phyloP scores from a whole-genome alignment of 2,888 invertebrate genomes.

The Drosophila planitibia region DNA sequence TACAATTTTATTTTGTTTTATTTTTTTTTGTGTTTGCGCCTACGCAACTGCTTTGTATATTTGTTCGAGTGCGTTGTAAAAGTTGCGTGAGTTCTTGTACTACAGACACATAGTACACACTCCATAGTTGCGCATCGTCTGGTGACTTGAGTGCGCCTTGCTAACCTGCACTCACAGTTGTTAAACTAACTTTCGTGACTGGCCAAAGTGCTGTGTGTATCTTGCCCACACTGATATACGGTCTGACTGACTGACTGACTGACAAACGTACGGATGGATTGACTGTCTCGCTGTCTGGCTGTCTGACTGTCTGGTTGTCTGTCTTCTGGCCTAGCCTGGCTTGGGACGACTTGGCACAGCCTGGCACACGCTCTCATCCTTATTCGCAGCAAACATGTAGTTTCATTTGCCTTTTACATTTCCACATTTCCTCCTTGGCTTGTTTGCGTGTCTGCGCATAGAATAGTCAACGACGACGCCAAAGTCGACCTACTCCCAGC shows the following conservation, averaged over 20 bases:
- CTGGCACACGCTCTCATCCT: constrained; percentile 45
- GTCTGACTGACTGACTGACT: neutral
- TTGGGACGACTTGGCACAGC: constrained; percentile 58
- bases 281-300: neutral
- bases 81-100: constrained; percentile 73
- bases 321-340: constrained; percentile 17
- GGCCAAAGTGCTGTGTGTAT: constrained; percentile 57
- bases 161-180: constrained; percentile 69
- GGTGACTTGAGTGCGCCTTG: constrained; percentile 62
- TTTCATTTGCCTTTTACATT: constrained; percentile 80
- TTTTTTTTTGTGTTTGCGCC: constrained; percentile 16
- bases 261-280: neutral
- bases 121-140: constrained; percentile 51
- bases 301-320: constrained; percentile 33
- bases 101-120: constrained; percentile 67
- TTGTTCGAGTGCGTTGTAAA: constrained; percentile 44
- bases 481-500: constrained; percentile 66
- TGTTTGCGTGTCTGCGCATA: constrained; percentile 70
- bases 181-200: constrained; percentile 77
- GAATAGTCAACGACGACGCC: constrained; percentile 17
- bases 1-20: neutral
- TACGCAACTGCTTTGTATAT: constrained; percentile 28
- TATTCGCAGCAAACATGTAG: constrained; percentile 50
- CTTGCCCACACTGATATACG: neutral
- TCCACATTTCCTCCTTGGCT: constrained; percentile 67